Evolutionary conservation across 2,113 vertebrate species (phyloP), one percentile per base, ranked within the genome.

Genomic region (Myocastor coypus): DNA sequence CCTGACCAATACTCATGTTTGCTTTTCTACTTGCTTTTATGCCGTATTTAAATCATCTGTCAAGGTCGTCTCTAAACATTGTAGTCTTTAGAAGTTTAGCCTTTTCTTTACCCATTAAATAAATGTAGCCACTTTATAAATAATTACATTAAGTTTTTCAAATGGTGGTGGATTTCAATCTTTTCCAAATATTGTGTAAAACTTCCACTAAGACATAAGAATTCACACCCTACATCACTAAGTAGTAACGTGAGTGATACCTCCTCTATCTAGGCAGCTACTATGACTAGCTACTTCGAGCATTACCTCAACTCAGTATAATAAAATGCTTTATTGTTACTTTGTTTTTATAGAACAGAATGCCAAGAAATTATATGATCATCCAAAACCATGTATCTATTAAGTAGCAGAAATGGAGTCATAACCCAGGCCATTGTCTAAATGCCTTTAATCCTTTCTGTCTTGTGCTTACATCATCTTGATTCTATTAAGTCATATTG

Each of bases 401-500:
- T 84, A 93, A 68, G 40, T 63, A 63, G 24, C 63, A 95, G 37
- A 93, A 95, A 81, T 87, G 50, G 24, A 64, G 71, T 69, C 69
- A 69, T 46, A 93, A 91, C n/a, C 14, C 80, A 95, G n/a, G 88
- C 55, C 52, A 87, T 91, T 89, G 42, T 86, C 91, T 66, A 61
- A 78, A 82, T 91, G 52, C 11, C 59, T 92, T 95, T 94, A 93
- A 71, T 92, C 73, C 20, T 96, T 92, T 75, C 57, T 96, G 42
- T 77, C 89, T 77, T 83, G 40, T 92, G 63, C 89, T 95, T 92
- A 71, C 69, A 69, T 92, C 73, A 87, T 97, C 87, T 96, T 96
- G 95, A 91, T 30, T 83, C 68, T 46, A 94, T 95, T 97, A 97
- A 94, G 89, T 91, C 77, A 75, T 50, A 66, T 55, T 96, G 80